Evolutionary conservation across 1,140 invertebrate genomes (phyloP).

Genomic region (Sinonovacula constricta): DNA sequence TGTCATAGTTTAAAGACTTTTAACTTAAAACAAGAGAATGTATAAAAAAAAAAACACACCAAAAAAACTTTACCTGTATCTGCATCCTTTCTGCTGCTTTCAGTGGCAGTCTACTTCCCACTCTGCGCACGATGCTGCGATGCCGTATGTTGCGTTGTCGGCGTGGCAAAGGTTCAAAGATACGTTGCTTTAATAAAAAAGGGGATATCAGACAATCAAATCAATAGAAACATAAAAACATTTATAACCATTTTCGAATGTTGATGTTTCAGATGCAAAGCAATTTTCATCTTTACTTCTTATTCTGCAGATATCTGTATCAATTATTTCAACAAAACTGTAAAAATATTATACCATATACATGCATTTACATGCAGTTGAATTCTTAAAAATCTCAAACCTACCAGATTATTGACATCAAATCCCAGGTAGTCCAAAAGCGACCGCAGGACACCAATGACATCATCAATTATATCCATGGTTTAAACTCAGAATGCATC

Average conservation of each 20-base stretch:
- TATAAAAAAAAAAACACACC: too few species aligned
- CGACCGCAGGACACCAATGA: slow-evolving; percentile 43
- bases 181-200: slow-evolving; percentile 31
- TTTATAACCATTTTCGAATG: too few species aligned
- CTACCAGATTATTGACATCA: slow-evolving; percentile 61
- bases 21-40: too few species aligned
- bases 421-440: slow-evolving; percentile 60
- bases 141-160: slow-evolving; percentile 49
- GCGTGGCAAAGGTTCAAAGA: slow-evolving; percentile 26
- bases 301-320: too few species aligned
- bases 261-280: not conserved
- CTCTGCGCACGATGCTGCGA: slow-evolving; percentile 53
- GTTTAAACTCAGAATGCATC: not conserved
- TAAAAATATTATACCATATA: too few species aligned
- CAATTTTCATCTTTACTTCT: too few species aligned
- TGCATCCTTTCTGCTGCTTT: slow-evolving; percentile 53
- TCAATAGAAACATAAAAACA: not conserved
- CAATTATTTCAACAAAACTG: too few species aligned
- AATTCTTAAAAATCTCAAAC: too few species aligned
- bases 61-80: slow-evolving; percentile 53
- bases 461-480: slow-evolving; percentile 66
- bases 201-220: not conserved
- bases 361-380: too few species aligned
- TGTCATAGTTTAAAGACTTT: too few species aligned
- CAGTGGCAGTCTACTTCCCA: slow-evolving; percentile 53